phyloP scores from a whole-genome alignment of 2,888 invertebrate species.

The Tetragnatha montana region DNA sequence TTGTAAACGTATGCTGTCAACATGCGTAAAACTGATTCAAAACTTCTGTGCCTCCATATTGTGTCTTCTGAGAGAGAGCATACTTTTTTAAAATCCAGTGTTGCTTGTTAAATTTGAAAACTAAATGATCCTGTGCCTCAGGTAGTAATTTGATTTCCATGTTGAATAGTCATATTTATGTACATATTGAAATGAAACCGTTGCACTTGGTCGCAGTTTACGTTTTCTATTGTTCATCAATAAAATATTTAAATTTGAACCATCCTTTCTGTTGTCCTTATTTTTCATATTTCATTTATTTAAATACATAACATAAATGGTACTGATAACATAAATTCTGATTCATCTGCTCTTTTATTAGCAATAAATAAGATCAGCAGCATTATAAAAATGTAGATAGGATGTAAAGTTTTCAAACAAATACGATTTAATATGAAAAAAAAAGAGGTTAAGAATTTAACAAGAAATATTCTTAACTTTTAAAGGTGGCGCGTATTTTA shows the following conservation, averaged over 20 bases:
- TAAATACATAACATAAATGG: no score
- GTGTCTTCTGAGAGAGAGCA: constrained; percentile 30
- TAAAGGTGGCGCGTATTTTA: no score
- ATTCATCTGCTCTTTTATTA: no score
- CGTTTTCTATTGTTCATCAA: constrained; percentile 59
- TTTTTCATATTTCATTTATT: no score
- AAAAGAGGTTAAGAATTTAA: no score
- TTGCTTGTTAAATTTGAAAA: constrained; percentile 54
- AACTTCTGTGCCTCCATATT: constrained; percentile 52
- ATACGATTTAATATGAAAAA: no score
- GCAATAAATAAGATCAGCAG: no score
- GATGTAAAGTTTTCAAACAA: no score
- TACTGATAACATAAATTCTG: no score
- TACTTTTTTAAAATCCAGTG: constrained; percentile 22
- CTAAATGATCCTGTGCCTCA: constrained; percentile 33
- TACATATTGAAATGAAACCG: constrained; percentile 45
- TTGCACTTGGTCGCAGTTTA: constrained; percentile 69
- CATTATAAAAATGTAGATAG: no score
- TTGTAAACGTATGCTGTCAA: neutral
- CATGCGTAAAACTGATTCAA: constrained; percentile 13
- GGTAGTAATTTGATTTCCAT: constrained; percentile 47
- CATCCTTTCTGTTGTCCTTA: neutral
- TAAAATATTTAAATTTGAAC: constrained; percentile 46
- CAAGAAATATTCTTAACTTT: no score
- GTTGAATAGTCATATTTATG: constrained; percentile 62